Evolutionary conservation across 2,888 invertebrate species (phyloP), one percentile per base, ranked within the genome.

Genomic region (Meandrusa payeni): DNA sequence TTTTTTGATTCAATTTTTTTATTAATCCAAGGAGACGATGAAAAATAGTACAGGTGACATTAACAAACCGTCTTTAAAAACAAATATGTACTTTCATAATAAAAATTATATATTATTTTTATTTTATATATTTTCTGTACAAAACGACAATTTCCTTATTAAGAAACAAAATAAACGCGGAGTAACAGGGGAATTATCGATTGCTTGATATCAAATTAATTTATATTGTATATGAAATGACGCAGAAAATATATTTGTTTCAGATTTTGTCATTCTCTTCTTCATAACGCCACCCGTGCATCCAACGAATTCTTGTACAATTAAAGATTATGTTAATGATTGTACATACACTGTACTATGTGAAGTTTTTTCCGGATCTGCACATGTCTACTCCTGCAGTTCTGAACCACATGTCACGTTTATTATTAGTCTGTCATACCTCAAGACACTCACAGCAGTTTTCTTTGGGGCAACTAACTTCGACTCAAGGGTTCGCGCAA

Each of bases 381-480:
- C 64, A 0, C 5, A 31, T 4, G 62, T 58, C n/a, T 67, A 69
- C 0, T 44, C 26, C 3, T 83, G 82, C 44, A 52, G 57, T 1
- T 34, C 22, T 1, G 60, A 65, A 0, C 60, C 69, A 0, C 58
- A 70, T 29, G 72, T 80, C 20, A 69, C 54, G 2, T 78, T 82
- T 41, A 29, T 64, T 37, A 64, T 85, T 2, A 51, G 46, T 0
- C 47, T 58, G 4, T 70, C 79, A 0, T 38, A n/a, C 0, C 3
- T 42, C 1, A 50, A 54, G 0, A 47, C 44, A 0, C 50, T 85
- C 0, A 65, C 63, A 0, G 43, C 65, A 0, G 63, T 64, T 0
- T 80, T 72, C 52, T 86, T 86, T 31, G 66, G 75, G 1, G 42
- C 76, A 2, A 86, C 85, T 0, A 85, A 85, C 48, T 86, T 85